Base-by-base conservation (phyloP, 2,797 vertebrate genomes). In the Balearica regulorum region DNA sequence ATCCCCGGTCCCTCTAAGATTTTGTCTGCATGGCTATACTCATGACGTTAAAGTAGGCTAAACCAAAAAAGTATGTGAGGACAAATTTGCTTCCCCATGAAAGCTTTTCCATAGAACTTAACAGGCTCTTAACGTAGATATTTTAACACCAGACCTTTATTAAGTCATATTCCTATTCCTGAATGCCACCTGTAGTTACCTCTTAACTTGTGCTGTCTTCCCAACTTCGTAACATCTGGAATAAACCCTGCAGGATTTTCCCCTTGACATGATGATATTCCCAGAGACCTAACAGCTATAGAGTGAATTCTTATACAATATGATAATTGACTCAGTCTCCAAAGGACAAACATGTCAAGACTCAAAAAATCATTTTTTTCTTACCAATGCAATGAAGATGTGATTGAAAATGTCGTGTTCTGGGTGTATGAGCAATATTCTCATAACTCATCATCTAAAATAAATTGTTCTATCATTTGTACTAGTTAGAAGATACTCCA, bases 401-500 rank as follows among this genome's bases (percentile, higher is more conserved):
- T 93, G 95, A 97, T 95, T 94, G 95, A 92, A 96, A 95, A 92
- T 75, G 90, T 93, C 62, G 4, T 83, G 90, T 93, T 96, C 96
- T 53, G 76, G 80, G 89, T 82, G 31, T 53, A 44, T 26, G 81
- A 96, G 94, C 93, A 91, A 93, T 90, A 95, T 81, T 82, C 93
- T 92, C 80, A 48, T 96, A 96, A 96, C 73, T 94, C 91, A 90
- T 93, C 80, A 90, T 88, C 89, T 95, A 83, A 96, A 96, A 97
- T 95, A 96, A 97, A 97, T 96, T 94, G 93, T 93, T 89, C 91
- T 84, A 91, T 94, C 95, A 86, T 96, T 97, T 96, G 93, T 90
- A 95, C 83, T 80, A 93, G 92, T 96, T 97, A 77, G 87, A 95
- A 93, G 80, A 91, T 83, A 89, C 82, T 96, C 91, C 85, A 94